Conservation (phyloP, 2,888 invertebrate genomes). For the Zele albiditarsus region DNA sequence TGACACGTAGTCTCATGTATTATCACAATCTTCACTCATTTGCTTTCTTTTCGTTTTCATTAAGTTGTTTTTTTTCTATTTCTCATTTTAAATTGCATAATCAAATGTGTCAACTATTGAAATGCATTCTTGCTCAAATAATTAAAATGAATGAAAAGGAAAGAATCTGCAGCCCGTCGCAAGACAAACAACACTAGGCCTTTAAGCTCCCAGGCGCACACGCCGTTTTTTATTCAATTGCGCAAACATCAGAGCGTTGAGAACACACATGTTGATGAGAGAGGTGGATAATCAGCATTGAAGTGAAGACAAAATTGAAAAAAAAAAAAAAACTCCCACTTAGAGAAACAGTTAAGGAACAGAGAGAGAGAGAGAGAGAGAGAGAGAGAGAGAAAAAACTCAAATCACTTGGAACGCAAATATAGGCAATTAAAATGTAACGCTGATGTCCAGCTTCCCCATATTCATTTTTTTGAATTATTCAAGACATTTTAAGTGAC, state of each 20-base stretch:
- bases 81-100: background rate
- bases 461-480: background rate
- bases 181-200: slow-evolving; percentile 55
- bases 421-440: too few species aligned
- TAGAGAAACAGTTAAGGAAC: slow-evolving; percentile 22
- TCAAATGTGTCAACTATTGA: background rate
- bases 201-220: slow-evolving; percentile 64
- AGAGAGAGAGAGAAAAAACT: too few species aligned
- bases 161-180: background rate
- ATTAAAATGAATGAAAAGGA: background rate
- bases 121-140: background rate
- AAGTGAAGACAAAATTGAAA: slow-evolving; percentile 28
- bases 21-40: background rate
- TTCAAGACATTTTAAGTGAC: background rate
- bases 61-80: background rate
- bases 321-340: slow-evolving; percentile 26
- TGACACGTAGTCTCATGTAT: background rate
- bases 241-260: slow-evolving; percentile 45
- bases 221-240: slow-evolving; percentile 41
- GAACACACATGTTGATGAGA: slow-evolving; percentile 34
- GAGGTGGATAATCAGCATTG: slow-evolving; percentile 29
- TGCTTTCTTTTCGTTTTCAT: background rate
- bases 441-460: too few species aligned
- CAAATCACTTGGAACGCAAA: background rate
- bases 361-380: too few species aligned